Evolutionary conservation across 2,113 vertebrate species (phyloP).

Genomic region (Nerophis lumbriciformis): DNA sequence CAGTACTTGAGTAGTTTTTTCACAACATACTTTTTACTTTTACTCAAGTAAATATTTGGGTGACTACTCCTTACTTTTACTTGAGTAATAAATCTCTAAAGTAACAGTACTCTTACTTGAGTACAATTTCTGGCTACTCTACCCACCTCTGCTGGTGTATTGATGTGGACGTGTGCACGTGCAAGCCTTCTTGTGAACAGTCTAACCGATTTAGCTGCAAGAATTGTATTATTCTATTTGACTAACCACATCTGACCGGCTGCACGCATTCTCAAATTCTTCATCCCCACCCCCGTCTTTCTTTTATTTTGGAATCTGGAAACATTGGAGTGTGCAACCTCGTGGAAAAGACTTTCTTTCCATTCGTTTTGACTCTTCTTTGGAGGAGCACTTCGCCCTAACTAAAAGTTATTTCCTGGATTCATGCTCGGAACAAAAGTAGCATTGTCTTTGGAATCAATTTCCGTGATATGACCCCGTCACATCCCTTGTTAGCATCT

Average conservation of each 20-base stretch:
- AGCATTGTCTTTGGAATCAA: background rate
- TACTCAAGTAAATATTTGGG: too few species aligned
- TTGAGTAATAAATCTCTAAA: too few species aligned
- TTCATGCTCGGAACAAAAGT: background rate
- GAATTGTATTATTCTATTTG: slow-evolving; percentile 66
- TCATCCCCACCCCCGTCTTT: background rate
- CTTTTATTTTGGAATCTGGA: slow-evolving; percentile 10
- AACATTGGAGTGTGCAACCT: slow-evolving; percentile 2
- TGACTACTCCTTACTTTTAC: too few species aligned
- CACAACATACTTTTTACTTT: too few species aligned
- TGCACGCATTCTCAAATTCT: slow-evolving; percentile 6
- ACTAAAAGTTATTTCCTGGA: background rate
- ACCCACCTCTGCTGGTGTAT: too few species aligned
- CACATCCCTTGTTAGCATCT: background rate
- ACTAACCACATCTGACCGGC: slow-evolving; percentile 55
- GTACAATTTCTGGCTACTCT: too few species aligned
- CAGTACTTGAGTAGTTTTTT: too few species aligned
- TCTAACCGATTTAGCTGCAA: slow-evolving; percentile 59
- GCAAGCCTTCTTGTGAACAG: slow-evolving; percentile 41
- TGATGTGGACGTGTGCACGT: background rate
- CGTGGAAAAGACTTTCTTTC: background rate
- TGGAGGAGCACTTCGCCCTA: background rate
- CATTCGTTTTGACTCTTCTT: background rate
- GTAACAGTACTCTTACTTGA: too few species aligned
- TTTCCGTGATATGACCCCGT: background rate